Evolutionary conservation across 2,113 vertebrate genomes (phyloP).

Genomic region (Tachycineta bicolor): DNA sequence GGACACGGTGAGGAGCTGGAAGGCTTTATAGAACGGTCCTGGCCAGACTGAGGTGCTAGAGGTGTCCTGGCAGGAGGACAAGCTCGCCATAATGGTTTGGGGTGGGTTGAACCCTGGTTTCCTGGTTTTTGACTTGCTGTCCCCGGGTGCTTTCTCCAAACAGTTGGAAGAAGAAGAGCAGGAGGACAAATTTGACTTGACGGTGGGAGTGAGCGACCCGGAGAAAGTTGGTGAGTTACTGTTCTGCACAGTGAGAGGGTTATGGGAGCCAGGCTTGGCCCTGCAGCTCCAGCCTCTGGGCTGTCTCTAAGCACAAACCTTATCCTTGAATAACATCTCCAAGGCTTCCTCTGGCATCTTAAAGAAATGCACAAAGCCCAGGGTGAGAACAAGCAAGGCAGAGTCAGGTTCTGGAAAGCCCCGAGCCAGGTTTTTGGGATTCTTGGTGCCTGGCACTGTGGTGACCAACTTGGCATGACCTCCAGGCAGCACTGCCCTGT

Average conservation of each 20-base stretch:
- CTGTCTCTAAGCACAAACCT: neutral
- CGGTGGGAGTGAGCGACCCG: constrained; percentile 89
- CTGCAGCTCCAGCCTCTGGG: neutral
- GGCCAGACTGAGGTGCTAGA: neutral
- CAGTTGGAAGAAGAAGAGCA: constrained; percentile 88
- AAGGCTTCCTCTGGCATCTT: neutral
- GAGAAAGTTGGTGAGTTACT: constrained; percentile 92
- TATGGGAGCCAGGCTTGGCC: neutral
- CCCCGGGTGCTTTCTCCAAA: neutral
- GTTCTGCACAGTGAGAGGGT: fast-evolving
- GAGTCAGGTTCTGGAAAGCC: neutral
- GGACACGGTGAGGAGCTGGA: neutral
- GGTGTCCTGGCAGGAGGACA: neutral
- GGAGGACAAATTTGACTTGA: constrained; percentile 90
- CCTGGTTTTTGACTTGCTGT: neutral
- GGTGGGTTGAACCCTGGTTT: neutral
- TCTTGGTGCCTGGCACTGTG: neutral
- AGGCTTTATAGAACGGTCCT: neutral
- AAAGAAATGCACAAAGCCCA: neutral
- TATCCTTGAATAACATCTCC: neutral
- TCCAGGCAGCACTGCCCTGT: neutral
- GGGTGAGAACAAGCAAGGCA: neutral
- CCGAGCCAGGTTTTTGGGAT: neutral
- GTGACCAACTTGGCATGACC: neutral
- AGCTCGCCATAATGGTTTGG: fast-evolving